Evolutionary conservation across 2,113 vertebrate genomes (phyloP).

Genomic region (Scophthalmus maximus): DNA sequence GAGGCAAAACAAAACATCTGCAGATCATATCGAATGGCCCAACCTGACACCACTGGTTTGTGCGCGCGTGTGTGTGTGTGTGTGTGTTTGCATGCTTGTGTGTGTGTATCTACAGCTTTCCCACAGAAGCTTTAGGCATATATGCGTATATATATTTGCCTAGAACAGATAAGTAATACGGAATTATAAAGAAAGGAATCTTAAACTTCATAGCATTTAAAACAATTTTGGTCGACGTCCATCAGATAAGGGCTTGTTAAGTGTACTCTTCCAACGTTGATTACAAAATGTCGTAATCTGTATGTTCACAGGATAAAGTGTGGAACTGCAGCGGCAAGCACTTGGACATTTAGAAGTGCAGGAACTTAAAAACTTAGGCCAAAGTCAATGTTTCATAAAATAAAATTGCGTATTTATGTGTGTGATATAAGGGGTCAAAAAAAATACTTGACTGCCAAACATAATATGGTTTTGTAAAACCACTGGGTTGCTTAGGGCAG

Average conservation of each 20-base stretch:
- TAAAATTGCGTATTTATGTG: background rate
- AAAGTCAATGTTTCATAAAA: background rate
- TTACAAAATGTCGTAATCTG: too few relatives aligned
- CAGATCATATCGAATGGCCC: conserved; percentile 45
- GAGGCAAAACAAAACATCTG: conserved; percentile 68
- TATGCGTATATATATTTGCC: background rate
- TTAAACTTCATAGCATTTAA: too few relatives aligned
- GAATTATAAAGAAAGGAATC: too few relatives aligned
- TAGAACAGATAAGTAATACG: too few relatives aligned
- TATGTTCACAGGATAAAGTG: too few relatives aligned
- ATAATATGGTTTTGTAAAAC: conserved; percentile 46
- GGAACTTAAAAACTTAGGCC: too few relatives aligned
- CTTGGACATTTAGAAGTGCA: too few relatives aligned
- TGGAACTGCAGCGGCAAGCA: too few relatives aligned
- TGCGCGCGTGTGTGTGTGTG: background rate
- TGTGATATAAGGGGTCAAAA: background rate
- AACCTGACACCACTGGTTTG: conserved; percentile 26
- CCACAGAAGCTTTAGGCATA: background rate
- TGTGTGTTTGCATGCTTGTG: background rate
- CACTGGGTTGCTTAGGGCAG: conserved; percentile 57
- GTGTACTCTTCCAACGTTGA: too few relatives aligned
- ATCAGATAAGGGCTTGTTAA: too few relatives aligned
- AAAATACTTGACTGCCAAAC: conserved; percentile 4
- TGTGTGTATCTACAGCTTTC: background rate
- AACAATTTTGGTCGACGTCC: too few relatives aligned